Percentiles rank a stretch among this genome's conserved stretches.
Evolutionary conservation across 1,140 invertebrate genomes (phyloP).

Genomic region (Frieseomelitta varia): DNA sequence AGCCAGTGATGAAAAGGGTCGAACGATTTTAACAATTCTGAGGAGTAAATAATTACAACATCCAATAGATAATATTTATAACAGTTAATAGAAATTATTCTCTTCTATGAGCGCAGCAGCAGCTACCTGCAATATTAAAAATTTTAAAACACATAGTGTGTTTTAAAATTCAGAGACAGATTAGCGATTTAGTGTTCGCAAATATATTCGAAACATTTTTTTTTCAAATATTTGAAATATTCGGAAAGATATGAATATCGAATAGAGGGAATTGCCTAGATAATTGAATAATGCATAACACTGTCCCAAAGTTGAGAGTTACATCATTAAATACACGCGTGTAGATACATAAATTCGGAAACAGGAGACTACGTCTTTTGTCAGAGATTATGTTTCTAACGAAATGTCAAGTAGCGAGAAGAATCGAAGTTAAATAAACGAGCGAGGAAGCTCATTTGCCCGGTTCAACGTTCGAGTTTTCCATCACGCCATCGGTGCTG

Average conservation of each 20-base stretch:
- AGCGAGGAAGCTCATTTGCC: not conserved
- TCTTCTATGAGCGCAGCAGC: not conserved
- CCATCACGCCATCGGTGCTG: not conserved
- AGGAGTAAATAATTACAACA: too few species aligned
- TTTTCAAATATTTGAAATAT: too few species aligned
- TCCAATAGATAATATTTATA: not conserved
- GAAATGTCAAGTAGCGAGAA: not conserved
- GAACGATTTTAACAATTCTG: not conserved
- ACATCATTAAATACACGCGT: not conserved
- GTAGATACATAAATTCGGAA: too few species aligned
- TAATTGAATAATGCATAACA: not conserved
- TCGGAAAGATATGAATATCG: too few species aligned
- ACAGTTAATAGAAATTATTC: not conserved
- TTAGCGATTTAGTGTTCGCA: too few species aligned
- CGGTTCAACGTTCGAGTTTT: constrained; percentile 17
- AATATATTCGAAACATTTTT: too few species aligned
- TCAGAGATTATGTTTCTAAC: not conserved
- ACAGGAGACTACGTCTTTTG: not conserved
- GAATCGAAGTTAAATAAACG: constrained; percentile 17
- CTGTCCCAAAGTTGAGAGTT: not conserved
- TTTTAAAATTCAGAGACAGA: too few species aligned
- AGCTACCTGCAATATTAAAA: too few species aligned
- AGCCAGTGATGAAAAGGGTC: too few species aligned
- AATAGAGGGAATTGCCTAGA: not conserved
- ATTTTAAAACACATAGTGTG: too few species aligned